Evolutionary conservation across 2,113 vertebrate genomes (phyloP).

Genomic region (Coracopsis vasa): DNA sequence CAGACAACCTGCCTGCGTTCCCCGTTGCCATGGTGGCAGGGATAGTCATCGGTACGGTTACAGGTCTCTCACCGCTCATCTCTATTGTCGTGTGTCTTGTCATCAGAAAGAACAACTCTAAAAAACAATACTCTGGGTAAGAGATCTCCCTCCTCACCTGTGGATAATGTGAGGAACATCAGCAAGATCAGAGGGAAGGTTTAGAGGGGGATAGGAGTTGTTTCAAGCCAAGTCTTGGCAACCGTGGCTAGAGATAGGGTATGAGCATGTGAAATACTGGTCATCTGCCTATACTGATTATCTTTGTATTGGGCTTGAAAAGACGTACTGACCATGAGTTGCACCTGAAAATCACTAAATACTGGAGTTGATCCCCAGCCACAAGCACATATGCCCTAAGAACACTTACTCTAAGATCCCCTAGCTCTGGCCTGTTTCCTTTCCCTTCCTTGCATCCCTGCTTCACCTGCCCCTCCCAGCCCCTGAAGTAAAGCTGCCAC

Average conservation of each 20-base stretch:
- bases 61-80: conserved; percentile 81
- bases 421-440: neutral
- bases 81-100: conserved; percentile 78
- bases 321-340: neutral
- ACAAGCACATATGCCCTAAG: neutral
- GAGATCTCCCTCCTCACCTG: conserved; percentile 53
- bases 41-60: conserved; percentile 79
- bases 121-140: conserved; percentile 89
- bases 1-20: conserved; percentile 73
- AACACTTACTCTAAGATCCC: neutral
- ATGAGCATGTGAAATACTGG: neutral
- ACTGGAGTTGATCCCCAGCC: neutral
- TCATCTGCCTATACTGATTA: neutral
- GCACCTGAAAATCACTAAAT: neutral
- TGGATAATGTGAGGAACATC: neutral
- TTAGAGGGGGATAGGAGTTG: neutral
- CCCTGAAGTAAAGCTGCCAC: neutral
- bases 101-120: conserved; percentile 81
- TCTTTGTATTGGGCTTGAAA: neutral
- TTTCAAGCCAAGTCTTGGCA: neutral
- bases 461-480: neutral
- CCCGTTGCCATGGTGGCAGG: conserved; percentile 80
- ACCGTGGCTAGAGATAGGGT: neutral
- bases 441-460: neutral
- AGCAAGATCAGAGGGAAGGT: conserved; percentile 17